A percentile compares a stretch with the other conserved stretches of the same genome.
phyloP scores from a whole-genome alignment of 2,113 vertebrate genomes.

The Anguilla rostrata region DNA sequence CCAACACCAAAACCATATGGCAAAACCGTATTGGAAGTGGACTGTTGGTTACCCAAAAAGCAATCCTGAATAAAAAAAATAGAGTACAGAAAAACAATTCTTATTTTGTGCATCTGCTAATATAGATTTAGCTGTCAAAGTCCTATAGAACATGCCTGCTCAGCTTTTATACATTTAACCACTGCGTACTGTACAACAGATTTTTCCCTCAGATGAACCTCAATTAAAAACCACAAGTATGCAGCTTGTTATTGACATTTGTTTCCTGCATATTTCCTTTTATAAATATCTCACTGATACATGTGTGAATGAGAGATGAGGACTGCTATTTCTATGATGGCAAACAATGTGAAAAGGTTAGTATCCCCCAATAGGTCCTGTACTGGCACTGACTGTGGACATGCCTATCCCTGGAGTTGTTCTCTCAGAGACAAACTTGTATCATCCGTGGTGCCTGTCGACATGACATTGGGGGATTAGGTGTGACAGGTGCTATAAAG shows the following conservation, averaged over 20 bases:
- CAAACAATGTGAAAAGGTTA: not conserved
- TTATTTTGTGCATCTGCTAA: not conserved
- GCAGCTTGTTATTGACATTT: not conserved
- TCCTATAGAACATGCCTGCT: not conserved
- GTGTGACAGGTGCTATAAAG: constrained; percentile 35
- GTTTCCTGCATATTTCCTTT: not conserved
- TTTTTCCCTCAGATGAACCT: too few species aligned
- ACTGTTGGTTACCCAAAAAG: not conserved
- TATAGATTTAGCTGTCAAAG: not conserved
- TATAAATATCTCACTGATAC: not conserved
- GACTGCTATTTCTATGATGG: not conserved
- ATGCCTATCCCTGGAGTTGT: not conserved
- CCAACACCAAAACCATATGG: not conserved
- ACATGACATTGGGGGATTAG: constrained; percentile 13
- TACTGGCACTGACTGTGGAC: not conserved
- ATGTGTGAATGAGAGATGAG: not conserved
- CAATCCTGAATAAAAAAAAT: too few species aligned
- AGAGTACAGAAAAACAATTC: too few species aligned
- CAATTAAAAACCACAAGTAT: not conserved
- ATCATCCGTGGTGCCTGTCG: not conserved
- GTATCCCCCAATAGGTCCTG: not conserved
- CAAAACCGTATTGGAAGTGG: too few species aligned
- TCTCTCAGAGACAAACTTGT: not conserved
- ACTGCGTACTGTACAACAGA: too few species aligned
- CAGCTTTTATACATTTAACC: not conserved